phyloP scores from a whole-genome alignment of 2,888 invertebrate species.

The Drosophila mulleri region DNA sequence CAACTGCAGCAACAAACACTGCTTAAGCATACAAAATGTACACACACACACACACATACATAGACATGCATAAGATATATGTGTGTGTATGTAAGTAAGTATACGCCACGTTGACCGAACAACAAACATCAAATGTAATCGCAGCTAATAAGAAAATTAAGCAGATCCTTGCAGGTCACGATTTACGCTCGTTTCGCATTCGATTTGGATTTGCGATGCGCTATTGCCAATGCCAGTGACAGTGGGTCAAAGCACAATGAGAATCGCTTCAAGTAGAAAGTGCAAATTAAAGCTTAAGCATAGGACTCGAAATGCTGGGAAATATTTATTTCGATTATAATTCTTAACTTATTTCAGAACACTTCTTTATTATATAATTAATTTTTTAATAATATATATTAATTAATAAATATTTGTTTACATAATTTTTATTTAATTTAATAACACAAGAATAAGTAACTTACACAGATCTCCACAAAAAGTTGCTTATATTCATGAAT shows the following conservation, averaged over 20 bases:
- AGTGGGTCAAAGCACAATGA: conserved; percentile 10
- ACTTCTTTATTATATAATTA: too few species aligned
- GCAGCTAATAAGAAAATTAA: conserved; percentile 83
- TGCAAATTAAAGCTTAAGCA: neutral
- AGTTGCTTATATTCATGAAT: too few species aligned
- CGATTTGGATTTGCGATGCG: conserved; percentile 80
- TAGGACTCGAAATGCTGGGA: neutral
- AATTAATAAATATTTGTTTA: neutral
- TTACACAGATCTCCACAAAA: too few species aligned
- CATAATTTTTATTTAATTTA: neutral
- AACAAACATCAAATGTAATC: conserved; percentile 83
- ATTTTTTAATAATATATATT: neutral
- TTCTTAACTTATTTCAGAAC: too few species aligned
- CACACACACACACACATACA: conserved; percentile 19
- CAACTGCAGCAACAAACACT: conserved; percentile 40
- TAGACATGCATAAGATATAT: conserved; percentile 45
- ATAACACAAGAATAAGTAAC: too few species aligned
- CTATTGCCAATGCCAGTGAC: conserved; percentile 55
- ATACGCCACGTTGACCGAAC: conserved; percentile 78
- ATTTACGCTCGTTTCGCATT: conserved; percentile 83
- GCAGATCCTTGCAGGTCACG: conserved; percentile 82
- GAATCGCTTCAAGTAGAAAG: accelerated
- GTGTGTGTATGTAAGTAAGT: conserved; percentile 39
- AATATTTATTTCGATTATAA: neutral
- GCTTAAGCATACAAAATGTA: conserved; percentile 71